phyloP scores from a whole-genome alignment of 2,797 vertebrate species.

The Naso thynnoides region DNA sequence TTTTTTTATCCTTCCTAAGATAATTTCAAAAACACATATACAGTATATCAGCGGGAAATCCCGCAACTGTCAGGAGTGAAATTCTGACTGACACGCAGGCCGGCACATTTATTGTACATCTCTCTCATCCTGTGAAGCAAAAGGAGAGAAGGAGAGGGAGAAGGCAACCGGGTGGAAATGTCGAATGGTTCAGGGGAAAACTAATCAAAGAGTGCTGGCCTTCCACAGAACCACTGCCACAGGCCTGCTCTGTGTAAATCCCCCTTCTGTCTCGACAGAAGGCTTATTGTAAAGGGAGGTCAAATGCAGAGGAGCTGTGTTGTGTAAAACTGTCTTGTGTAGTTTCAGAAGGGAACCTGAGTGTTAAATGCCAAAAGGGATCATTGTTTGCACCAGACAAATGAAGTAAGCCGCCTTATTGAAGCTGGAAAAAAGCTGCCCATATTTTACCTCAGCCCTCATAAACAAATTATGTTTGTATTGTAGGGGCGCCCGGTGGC shows the following conservation, averaged over 20 bases:
- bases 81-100: slow-evolving; percentile 31
- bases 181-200: slow-evolving; percentile 63
- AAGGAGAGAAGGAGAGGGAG: slow-evolving; percentile 15
- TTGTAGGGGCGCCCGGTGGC: too few relatives aligned
- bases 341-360: slow-evolving; percentile 64
- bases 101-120: slow-evolving; percentile 46
- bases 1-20: slow-evolving; percentile 12
- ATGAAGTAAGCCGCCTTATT: slow-evolving; percentile 22
- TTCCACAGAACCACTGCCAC: slow-evolving; percentile 67
- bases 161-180: slow-evolving; percentile 63
- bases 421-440: slow-evolving; percentile 19
- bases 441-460: slow-evolving; percentile 5
- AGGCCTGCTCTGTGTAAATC: slow-evolving; percentile 72
- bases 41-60: slow-evolving; percentile 7
- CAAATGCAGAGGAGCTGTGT: slow-evolving; percentile 70
- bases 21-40: slow-evolving; percentile 29
- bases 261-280: slow-evolving; percentile 69
- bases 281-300: slow-evolving; percentile 66
- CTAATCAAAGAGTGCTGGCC: slow-evolving; percentile 74
- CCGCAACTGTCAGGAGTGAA: slow-evolving; percentile 33
- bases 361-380: slow-evolving; percentile 60
- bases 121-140: slow-evolving; percentile 34
- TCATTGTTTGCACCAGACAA: slow-evolving; percentile 43
- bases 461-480: not conserved
- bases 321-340: slow-evolving; percentile 61